These are phyloP conservation scores for Heliopora coerulea DNA, from an alignment of 92 coral and sea anemone species.

Conservation along the genomic window DNA sequence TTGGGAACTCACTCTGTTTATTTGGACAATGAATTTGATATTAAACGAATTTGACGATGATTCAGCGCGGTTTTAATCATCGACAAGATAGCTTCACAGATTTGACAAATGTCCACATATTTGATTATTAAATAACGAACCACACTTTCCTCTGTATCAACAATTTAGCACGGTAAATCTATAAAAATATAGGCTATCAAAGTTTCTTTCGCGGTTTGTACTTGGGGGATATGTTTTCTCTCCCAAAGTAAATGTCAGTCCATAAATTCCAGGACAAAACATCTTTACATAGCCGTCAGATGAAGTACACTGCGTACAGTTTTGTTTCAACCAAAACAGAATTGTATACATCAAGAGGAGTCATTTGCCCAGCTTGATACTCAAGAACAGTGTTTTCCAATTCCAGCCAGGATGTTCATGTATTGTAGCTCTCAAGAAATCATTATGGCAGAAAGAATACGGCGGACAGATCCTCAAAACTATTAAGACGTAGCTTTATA, in stretches of 20 bases:
- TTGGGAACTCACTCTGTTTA: neutral
- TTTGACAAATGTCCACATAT: slow-evolving; percentile 34
- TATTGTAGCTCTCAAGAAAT: slow-evolving; percentile 39
- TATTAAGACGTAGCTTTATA: neutral
- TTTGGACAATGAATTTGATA: neutral
- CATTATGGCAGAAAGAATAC: slow-evolving; percentile 14
- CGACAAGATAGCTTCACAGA: slow-evolving; percentile 37
- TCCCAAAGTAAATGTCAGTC: neutral
- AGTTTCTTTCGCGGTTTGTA: neutral
- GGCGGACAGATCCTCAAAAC: neutral
- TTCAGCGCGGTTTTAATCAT: slow-evolving; percentile 10
- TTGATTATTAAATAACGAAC: slow-evolving; percentile 30
- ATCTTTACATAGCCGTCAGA: no score
- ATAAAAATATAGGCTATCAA: neutral
- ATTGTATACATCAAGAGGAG: neutral
- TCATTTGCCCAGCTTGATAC: neutral
- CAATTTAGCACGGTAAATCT: no score
- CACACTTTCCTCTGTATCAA: slow-evolving; percentile 1
- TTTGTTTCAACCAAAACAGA: neutral
- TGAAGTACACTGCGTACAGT: no score
- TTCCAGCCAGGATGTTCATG: slow-evolving; percentile 40
- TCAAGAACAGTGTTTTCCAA: slow-evolving; percentile 6
- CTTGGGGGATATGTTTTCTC: neutral
- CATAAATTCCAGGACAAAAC: no score
- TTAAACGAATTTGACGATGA: neutral